Base-by-base conservation (phyloP, 2,797 vertebrate genomes). In the Lutjanus campechanus region DNA sequence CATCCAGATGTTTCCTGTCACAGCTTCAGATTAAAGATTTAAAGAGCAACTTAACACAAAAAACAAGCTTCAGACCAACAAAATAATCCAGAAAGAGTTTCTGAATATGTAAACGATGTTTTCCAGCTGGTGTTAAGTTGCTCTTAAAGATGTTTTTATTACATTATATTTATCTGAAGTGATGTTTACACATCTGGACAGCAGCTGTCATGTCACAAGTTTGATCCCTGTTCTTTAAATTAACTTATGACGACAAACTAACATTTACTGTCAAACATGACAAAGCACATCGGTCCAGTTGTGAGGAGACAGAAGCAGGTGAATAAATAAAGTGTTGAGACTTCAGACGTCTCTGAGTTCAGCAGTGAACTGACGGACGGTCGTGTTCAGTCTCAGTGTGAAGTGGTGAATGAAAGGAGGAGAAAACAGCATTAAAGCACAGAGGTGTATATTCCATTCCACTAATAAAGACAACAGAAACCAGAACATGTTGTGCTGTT, bases 381-480 rank as follows among this genome's bases (percentile, higher is more conserved):
- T 15, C 69, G 61, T n/a, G 77, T 71, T 66, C 29, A 56, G 79
- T 73, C 74, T 84, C 55, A 20, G 61, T 2, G 47, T 60, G n/a
- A 8, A 12, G 61, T 0, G 16, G 19, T 36, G 71, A 85, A 10
- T 65, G 86, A 72, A 5, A 61, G 84, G 41, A 10, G 87, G 89
- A 92, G 83, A 88, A 91, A 91, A 93, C 90, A 87, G 79, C 85
- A 76, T 93, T 84, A 94, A 96, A 95, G 95, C 95, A 95, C 95
- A 94, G 91, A 94, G 84, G 92, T 95, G 94, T 95, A 94, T 95
- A 93, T 93, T 95, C 91, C 92, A 95, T 94, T 94, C 93, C 94
- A 95, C 94, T 91, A 96, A 95, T 96, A 96, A 96, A 96, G 82
- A 89, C 77, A 84, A 89, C 83, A 90, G 90, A 94, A 92, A 85